Evolutionary conservation across 2,797 vertebrate genomes (phyloP).

Genomic region (Pangasius macronema): DNA sequence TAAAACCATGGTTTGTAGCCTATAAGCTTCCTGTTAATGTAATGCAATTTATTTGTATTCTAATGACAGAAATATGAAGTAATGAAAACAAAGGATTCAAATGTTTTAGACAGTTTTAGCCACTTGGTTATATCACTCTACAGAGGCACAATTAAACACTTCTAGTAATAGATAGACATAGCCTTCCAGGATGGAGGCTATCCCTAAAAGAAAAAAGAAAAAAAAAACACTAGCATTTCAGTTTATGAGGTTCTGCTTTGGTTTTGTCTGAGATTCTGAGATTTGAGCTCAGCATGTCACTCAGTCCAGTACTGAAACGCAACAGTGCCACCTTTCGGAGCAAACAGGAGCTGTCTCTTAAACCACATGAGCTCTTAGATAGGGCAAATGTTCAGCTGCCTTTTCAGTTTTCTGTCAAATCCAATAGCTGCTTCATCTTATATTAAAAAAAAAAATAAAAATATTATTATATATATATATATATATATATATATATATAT

Average conservation of each 20-base stretch:
- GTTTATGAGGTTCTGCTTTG: not conserved
- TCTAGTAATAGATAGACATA: not conserved
- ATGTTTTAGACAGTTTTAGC: not conserved
- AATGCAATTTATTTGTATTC: not conserved
- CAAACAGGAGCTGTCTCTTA: not conserved
- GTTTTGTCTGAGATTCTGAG: constrained; percentile 36
- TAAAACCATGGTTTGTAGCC: not conserved
- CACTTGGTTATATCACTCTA: not conserved
- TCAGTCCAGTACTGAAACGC: constrained; percentile 76
- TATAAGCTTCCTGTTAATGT: not conserved
- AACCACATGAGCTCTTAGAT: not conserved
- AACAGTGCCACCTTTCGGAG: constrained; percentile 95
- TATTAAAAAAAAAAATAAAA: not conserved
- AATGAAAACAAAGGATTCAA: not conserved
- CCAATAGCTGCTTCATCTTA: not conserved
- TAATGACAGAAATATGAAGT: not conserved
- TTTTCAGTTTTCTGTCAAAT: not conserved
- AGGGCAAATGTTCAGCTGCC: not conserved
- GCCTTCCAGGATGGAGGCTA: not conserved
- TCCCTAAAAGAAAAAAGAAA: not conserved
- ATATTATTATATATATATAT: too few relatives aligned
- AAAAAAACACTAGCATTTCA: not conserved
- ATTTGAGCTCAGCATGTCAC: constrained; percentile 4
- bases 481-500: not conserved
- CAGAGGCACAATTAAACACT: not conserved